These are phyloP conservation scores for Chlamydotis undulata DNA, from an alignment of 2,113 vertebrate genomes.

Conservation along the genomic window DNA sequence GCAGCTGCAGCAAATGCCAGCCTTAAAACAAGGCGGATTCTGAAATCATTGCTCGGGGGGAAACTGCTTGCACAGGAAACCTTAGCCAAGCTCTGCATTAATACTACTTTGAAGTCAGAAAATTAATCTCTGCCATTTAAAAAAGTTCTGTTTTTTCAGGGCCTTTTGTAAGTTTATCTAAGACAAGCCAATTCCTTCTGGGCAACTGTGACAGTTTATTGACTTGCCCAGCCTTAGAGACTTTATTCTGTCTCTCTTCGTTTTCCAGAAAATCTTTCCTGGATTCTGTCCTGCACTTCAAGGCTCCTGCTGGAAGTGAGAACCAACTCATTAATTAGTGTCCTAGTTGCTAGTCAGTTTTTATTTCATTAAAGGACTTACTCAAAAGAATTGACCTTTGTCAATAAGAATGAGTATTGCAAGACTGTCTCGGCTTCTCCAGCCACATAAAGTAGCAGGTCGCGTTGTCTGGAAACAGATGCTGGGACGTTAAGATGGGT, in stretches of 20 bases:
- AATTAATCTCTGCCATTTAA: constrained; percentile 72
- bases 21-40: constrained; percentile 73
- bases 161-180: constrained; percentile 70
- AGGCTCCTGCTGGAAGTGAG: constrained; percentile 9
- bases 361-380: neutral
- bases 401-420: neutral
- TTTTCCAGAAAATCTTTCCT: constrained; percentile 47
- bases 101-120: constrained; percentile 83
- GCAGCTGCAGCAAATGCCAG: constrained; percentile 85
- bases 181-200: constrained; percentile 65
- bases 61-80: constrained; percentile 76
- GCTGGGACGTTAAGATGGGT: neutral
- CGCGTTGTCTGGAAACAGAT: neutral
- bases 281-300: constrained; percentile 32
- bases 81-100: constrained; percentile 79
- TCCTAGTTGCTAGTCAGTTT: neutral
- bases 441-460: neutral
- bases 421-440: neutral
- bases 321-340: neutral
- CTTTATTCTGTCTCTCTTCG: constrained; percentile 11
- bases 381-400: neutral
- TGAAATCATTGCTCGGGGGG: constrained; percentile 73
- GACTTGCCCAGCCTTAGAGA: constrained; percentile 56
- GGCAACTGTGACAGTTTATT: constrained; percentile 67
- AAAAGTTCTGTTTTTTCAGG: constrained; percentile 69